Evolutionary conservation across 2,113 vertebrate genomes (phyloP), one percentile per base, ranked within the genome.

Genomic region (Oxygymnocypris stewartii): DNA sequence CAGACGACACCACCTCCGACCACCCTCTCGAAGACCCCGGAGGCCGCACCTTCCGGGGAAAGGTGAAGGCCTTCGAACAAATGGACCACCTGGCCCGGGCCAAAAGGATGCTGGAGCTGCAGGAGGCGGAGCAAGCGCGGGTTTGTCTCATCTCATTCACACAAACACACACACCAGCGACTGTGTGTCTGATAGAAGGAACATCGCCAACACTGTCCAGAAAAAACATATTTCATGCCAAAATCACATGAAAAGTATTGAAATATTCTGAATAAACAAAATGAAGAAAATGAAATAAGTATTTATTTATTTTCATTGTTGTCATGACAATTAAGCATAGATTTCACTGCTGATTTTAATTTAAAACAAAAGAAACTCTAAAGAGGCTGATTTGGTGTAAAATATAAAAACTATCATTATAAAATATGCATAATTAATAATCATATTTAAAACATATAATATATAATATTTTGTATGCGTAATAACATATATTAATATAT

Each of bases 1-100:
- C 89, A 2, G 94, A 93, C 54, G 96, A 95, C 40, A 84, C 92
- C 79, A 40, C 51, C 82, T 0, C 94, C 74, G 81, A 86, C 5
- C 8, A 71, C 44, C 82, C 82, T 40, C 94, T 89, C 57, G 92
- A 92, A 23, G 95, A 96, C 84, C 95, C 94, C 1, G 90, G 95
- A 44, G 94, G 90, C 85, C 97, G 95, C 85, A 99, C 98, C 67
- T 97, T 99, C 84, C 84, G 97, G 88, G 97, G 98, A 47, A 99
- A 98, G 95, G 97, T 99, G 20, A 97, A 99, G 95, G 97, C 98
- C 84, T 99, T 99, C 92, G 97, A 99, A 91, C 95, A 99, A 93
- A 98, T 99, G 97, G 97, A 99, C 89, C 96, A 99, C 89, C 95
- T 97, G 89, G 98, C 98, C 0, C 95, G 96, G 84, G 90, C 96